Evolutionary conservation across 2,888 invertebrate genomes (phyloP), one percentile per base, ranked within the genome.

Genomic region (Acrobasis consociella): DNA sequence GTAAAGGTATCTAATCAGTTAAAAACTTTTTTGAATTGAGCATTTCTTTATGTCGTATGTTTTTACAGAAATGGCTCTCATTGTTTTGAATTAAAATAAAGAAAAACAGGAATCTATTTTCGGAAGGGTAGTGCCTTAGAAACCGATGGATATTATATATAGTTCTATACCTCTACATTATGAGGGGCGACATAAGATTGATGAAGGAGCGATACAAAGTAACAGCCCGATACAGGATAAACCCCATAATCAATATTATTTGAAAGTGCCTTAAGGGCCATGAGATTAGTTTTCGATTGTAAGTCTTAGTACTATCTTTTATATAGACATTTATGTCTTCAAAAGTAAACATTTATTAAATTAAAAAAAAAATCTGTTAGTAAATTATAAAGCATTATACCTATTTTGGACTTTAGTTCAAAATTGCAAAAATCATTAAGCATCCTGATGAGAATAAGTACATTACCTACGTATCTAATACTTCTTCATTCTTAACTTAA

Each of bases 181-280:
- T 55, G 55, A 55, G 16, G 55, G 55, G 16, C 55, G 38, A 16
- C 55, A 56, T 56, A 56, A 56, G 55, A 56, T 56, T 56, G 55
- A 56, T 56, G 55, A 39, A 56, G 37, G 39, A 39, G 16, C 39
- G 15, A 56, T 38, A 42, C 9, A 56, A 56, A 56, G 39, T 17
- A 17, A 38, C 39, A 56, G n/a, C n/a, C 39, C 16, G 17, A 39
- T 39, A 39, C 39, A 15, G 39, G 37, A 38, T 39, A 39, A 56
- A 56, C 17, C 42, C 55, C 55, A 38, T 38, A 38, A 55, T 55
- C 55, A 39, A 56, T 56, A 56, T 55, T 55, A 16, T 53, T 39
- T 13, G 46, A n/a, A 2, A n/a, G n/a, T 46, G 11, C 46, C 46
- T 46, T 46, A 46, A 39, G 55, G 55, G 16, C 17, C 7, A 10